Evolutionary conservation across 2,888 invertebrate genomes (phyloP).

Genomic region (Eristalis tenax): DNA sequence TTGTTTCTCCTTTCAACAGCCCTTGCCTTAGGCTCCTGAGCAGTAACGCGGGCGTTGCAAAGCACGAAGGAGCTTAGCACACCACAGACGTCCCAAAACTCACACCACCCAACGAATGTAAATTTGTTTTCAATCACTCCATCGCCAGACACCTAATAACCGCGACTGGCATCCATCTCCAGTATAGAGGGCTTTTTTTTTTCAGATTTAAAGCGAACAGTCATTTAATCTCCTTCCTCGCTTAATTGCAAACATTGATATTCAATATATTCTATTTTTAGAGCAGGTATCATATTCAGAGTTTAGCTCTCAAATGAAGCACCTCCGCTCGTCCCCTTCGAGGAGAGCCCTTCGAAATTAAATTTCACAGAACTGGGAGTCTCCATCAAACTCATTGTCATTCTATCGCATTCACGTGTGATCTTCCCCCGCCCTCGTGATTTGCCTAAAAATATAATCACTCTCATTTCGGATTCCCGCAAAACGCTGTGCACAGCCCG

Average conservation of each 20-base stretch:
- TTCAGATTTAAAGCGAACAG: background rate
- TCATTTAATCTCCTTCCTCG: background rate
- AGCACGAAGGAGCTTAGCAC: too few species aligned
- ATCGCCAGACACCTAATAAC: background rate
- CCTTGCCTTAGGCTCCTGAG: too few species aligned
- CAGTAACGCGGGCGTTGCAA: background rate
- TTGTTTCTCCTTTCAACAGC: too few species aligned
- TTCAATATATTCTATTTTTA: background rate
- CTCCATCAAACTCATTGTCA: background rate
- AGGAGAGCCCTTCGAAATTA: background rate
- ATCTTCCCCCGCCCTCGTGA: background rate
- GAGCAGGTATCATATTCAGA: background rate
- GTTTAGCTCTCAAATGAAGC: background rate
- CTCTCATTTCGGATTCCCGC: background rate
- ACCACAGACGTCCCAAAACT: too few species aligned
- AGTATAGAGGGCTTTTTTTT: too few species aligned
- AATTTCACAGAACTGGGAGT: background rate
- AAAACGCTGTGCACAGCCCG: background rate
- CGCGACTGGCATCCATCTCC: too few species aligned
- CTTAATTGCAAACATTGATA: background rate
- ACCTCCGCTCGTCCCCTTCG: background rate
- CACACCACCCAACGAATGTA: too few species aligned
- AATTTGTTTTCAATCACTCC: too few species aligned
- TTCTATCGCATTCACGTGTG: background rate
- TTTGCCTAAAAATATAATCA: background rate